Percentiles rank a stretch among this genome's conserved stretches.
Evolutionary conservation across 2,888 invertebrate genomes (phyloP).

Genomic region (Heliothis peltigera): DNA sequence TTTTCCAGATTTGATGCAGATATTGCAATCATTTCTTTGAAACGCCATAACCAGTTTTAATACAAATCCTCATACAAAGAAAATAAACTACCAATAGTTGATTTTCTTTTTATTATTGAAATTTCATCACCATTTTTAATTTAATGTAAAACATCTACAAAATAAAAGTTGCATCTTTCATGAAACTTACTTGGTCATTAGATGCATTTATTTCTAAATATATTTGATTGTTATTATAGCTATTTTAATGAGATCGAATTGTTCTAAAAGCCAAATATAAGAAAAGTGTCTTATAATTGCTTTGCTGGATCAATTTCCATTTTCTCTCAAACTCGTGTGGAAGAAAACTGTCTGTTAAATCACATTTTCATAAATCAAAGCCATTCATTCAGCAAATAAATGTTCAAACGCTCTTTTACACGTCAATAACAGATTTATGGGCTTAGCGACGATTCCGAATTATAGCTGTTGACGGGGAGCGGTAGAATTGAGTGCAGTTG

Average conservation of each 20-base stretch:
- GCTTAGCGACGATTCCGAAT: slow-evolving; percentile 44
- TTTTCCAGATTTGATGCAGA: too few species aligned
- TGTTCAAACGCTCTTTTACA: slow-evolving; percentile 52
- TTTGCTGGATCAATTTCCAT: slow-evolving; percentile 33
- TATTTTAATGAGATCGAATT: slow-evolving; percentile 1
- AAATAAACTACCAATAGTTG: too few species aligned
- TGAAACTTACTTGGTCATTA: too few species aligned
- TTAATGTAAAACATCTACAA: too few species aligned
- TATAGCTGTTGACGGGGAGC: slow-evolving; percentile 42
- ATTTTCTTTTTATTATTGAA: too few species aligned
- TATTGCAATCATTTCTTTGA: too few species aligned
- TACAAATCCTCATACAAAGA: too few species aligned
- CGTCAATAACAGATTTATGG: slow-evolving; percentile 62
- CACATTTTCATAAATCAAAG: slow-evolving; percentile 51
- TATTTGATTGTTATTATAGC: neutral
- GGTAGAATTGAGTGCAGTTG: slow-evolving; percentile 37
- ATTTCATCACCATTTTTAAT: too few species aligned
- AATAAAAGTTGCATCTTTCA: too few species aligned
- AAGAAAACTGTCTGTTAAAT: slow-evolving; percentile 50
- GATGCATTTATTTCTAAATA: too few species aligned
- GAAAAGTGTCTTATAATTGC: slow-evolving; percentile 18
- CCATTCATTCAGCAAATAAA: slow-evolving; percentile 56
- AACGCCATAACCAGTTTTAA: too few species aligned
- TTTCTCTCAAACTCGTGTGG: slow-evolving; percentile 25
- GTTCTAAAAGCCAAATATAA: slow-evolving; percentile 1